Evolutionary conservation across 2,113 vertebrate species (phyloP).

Genomic region (Paradisaea rubra): DNA sequence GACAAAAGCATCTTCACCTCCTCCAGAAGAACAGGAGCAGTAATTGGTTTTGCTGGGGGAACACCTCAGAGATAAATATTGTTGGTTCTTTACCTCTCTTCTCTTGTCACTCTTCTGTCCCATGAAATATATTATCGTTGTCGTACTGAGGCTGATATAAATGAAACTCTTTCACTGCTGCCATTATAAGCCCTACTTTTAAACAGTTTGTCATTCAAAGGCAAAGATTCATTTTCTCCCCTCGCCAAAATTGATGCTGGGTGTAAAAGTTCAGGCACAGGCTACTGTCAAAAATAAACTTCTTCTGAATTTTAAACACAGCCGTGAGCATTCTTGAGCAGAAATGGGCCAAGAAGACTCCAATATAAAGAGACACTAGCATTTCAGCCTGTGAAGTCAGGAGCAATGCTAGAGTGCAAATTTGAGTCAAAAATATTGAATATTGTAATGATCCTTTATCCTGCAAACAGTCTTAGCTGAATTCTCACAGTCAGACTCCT

Average conservation of each 20-base stretch:
- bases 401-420: neutral
- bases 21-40: neutral
- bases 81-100: slow-evolving; percentile 12
- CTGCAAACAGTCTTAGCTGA: neutral
- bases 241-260: neutral
- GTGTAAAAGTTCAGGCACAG: neutral
- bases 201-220: slow-evolving; percentile 26
- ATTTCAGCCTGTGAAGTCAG: neutral
- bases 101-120: neutral
- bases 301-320: neutral
- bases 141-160: neutral
- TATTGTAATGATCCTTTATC: neutral
- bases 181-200: slow-evolving; percentile 15
- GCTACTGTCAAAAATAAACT: neutral
- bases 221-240: slow-evolving; percentile 1
- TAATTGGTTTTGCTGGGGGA: slow-evolving; percentile 53
- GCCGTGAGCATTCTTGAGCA: neutral
- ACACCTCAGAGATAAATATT: slow-evolving; percentile 48
- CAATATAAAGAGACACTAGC: neutral
- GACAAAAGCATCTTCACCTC: neutral
- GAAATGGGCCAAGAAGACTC: neutral
- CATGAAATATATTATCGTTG: neutral
- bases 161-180: neutral
- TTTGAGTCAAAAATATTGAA: neutral
- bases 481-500: neutral